Base-by-base conservation (phyloP, 2,113 vertebrate species). In the Prunella himalayana region DNA sequence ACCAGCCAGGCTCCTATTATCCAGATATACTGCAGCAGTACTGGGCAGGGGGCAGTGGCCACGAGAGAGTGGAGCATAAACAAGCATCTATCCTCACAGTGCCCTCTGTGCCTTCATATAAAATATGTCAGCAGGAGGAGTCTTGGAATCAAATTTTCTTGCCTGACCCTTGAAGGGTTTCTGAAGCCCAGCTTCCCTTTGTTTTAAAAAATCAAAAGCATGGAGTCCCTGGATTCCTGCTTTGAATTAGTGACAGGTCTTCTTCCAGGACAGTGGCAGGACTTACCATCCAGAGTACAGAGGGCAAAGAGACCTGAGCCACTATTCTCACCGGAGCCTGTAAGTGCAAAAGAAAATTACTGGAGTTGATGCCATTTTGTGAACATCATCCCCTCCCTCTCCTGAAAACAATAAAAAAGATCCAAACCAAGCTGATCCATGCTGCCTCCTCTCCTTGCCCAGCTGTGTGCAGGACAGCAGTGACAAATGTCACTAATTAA, bases 201-300 rank as follows among this genome's bases (percentile, higher is more conserved):
- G 39, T 82, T 51, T 72, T 33, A 65, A 91, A 88, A 75, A 92
- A 53, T 9, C 11, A 65, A 69, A 65, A 69, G 41, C 41, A 64
- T 20, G 13, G 25, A 78, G 18, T 7, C 31, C 25, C 27, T 15
- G 11, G 13, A 50, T 69, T 9, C 35, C 41, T 64, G 4, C 60
- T 86, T 57, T 47, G 33, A 82, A 63, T 17, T 57, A 33, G 45
- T 51, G 51, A 56, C 19, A 68, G 41, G 13, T 50, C 14, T 24
- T 78, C 47, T 54, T 41, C 27, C 23, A 75, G 39, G 50, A 51
- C 44, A 86, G 18, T 6, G 27, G 13, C 30, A 84, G 21, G 33
- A 96, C 99, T 99, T 92, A 99, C 99, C 99, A 81, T 99, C 99
- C 91, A 99, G 96, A 39, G 99, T 99, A 83, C 99, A 99, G 72